Conservation (phyloP, 2,113 vertebrate species). For the Macrotis lagotis region DNA sequence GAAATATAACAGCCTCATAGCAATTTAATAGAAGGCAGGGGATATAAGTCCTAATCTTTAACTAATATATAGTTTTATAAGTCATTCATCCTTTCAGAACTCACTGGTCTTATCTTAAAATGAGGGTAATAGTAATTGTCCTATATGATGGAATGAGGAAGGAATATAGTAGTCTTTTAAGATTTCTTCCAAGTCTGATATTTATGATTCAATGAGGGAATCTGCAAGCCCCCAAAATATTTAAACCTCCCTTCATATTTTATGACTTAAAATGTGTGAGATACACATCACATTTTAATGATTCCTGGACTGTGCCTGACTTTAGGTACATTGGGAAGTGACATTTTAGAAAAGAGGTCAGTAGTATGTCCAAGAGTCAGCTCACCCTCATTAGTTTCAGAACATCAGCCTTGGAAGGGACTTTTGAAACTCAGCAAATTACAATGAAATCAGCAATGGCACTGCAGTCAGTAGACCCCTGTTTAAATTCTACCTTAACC, state of each 20-base stretch:
- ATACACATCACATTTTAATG: neutral
- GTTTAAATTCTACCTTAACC: neutral
- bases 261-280: neutral
- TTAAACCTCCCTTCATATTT: neutral
- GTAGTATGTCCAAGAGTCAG: neutral
- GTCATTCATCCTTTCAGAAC: neutral
- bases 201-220: neutral
- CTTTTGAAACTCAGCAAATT: neutral
- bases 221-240: neutral
- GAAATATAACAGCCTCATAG: neutral
- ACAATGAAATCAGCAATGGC: neutral
- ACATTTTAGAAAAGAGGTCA: neutral
- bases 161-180: neutral
- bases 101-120: neutral
- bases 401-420: neutral
- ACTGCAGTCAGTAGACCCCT: neutral
- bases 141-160: neutral
- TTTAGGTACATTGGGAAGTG: neutral
- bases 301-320: neutral
- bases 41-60: neutral
- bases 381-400: neutral
- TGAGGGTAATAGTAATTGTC: neutral
- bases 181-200: neutral
- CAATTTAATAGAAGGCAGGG: neutral
- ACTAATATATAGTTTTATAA: neutral